phyloP scores from a whole-genome alignment of 1,140 invertebrate genomes.

The Zaprionus davidi region DNA sequence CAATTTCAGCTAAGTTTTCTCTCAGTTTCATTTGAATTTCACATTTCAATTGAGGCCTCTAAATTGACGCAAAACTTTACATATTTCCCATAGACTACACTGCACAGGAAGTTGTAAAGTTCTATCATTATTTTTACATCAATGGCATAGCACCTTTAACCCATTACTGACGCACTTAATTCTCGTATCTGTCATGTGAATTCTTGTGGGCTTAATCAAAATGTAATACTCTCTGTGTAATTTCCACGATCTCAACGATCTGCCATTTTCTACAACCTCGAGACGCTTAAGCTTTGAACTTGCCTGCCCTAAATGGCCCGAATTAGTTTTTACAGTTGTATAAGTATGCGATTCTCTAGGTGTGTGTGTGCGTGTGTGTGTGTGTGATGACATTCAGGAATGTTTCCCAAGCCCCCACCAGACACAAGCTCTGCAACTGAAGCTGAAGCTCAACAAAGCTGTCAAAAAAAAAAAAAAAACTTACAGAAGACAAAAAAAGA shows the following conservation, averaged over 20 bases:
- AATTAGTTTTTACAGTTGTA: conserved; percentile 43
- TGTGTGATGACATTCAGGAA: conserved; percentile 53
- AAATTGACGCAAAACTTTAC: not conserved
- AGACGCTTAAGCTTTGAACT: conserved; percentile 45
- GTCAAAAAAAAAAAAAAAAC: conserved; percentile 52
- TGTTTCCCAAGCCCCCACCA: conserved; percentile 49
- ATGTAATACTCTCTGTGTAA: conserved; percentile 38
- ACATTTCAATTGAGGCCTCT: not conserved
- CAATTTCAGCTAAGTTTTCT: too few species aligned
- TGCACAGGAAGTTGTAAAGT: not conserved
- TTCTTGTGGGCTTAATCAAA: conserved; percentile 41
- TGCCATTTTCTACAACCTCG: conserved; percentile 32
- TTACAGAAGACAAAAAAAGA: conserved; percentile 15
- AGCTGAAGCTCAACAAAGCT: conserved; percentile 49
- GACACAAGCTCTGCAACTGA: conserved; percentile 36
- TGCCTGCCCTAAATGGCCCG: conserved; percentile 53
- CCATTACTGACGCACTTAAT: not conserved
- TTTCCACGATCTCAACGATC: conserved; percentile 31
- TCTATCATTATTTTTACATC: conserved; percentile 11
- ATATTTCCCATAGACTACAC: not conserved
- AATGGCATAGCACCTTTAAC: not conserved
- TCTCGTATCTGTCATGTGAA: conserved; percentile 23
- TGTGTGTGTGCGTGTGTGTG: conserved; percentile 9
- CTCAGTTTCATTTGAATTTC: too few species aligned
- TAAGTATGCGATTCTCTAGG: not conserved